These are phyloP conservation scores for Orbicella faveolata DNA, from an alignment of 64 coral and sea anemone species.

Conservation along the genomic window DNA sequence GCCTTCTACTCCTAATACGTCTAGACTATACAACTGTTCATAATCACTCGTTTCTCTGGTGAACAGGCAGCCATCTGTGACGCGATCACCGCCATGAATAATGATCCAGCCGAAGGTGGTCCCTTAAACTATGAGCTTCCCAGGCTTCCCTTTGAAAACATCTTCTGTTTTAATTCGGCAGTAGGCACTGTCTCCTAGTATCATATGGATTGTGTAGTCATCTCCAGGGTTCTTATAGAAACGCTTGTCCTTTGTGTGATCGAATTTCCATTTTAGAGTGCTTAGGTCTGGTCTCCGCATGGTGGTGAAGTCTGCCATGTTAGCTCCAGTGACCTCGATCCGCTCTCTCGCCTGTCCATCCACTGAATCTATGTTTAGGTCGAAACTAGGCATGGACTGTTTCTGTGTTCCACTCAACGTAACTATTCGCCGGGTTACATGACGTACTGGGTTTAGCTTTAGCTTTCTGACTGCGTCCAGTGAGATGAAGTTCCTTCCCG, in stretches of 20 bases:
- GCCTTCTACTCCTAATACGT: conserved; percentile 56
- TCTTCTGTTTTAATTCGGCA: conserved; percentile 48
- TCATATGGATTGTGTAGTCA: conserved; percentile 52
- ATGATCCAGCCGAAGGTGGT: conserved; percentile 68
- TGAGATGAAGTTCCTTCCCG: conserved; percentile 61
- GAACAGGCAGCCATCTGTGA: conserved; percentile 22
- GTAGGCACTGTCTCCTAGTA: conserved; percentile 56
- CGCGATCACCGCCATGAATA: conserved; percentile 46
- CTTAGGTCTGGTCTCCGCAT: conserved; percentile 25
- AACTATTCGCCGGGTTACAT: conserved; percentile 38
- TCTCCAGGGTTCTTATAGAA: conserved; percentile 40
- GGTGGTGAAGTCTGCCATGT: conserved; percentile 55
- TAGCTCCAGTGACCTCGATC: conserved; percentile 29
- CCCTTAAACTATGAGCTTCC: conserved; percentile 52
- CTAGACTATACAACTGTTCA: conserved; percentile 46
- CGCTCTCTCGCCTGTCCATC: conserved; percentile 34
- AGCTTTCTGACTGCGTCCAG: conserved; percentile 37
- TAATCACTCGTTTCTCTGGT: conserved; percentile 29
- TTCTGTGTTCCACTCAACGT: conserved; percentile 55
- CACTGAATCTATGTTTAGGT: conserved; percentile 34
- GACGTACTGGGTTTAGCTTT: conserved; percentile 29
- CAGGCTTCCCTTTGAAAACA: conserved; percentile 60
- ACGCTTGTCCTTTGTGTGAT: conserved; percentile 35
- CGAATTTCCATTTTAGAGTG: conserved; percentile 1
- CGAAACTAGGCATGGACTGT: conserved; percentile 53